These are phyloP conservation scores for Oreochromis mossambicus DNA, from an alignment of 2,797 vertebrate species.

Conservation along the genomic window DNA sequence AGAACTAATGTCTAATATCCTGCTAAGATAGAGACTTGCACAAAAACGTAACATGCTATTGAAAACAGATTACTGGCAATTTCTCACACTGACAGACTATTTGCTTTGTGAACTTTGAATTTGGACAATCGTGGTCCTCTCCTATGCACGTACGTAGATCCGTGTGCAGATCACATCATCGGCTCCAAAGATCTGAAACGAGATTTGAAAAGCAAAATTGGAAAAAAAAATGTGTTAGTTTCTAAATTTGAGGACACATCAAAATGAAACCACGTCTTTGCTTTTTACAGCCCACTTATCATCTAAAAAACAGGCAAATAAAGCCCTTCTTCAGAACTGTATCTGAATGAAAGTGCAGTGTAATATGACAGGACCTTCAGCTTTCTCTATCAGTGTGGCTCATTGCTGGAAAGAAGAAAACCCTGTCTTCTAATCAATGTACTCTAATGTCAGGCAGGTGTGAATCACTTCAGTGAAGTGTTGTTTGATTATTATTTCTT, in stretches of 20 bases:
- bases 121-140: not conserved
- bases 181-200: conserved; percentile 88
- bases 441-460: not conserved
- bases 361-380: not conserved
- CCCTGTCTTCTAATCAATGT: not conserved
- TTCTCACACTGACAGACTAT: not conserved
- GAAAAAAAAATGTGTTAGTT: not conserved
- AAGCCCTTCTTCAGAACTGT: not conserved
- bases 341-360: not conserved
- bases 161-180: conserved; percentile 94
- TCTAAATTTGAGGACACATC: not conserved
- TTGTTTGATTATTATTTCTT: not conserved
- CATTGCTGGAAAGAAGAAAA: not conserved
- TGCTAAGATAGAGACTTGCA: not conserved
- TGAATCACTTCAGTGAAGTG: not conserved
- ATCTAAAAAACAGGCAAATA: not conserved
- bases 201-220: not conserved
- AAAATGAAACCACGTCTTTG: not conserved
- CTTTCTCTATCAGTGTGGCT: not conserved
- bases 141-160: conserved; percentile 87
- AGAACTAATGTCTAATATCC: not conserved
- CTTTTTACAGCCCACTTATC: not conserved
- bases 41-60: not conserved
- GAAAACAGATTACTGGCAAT: not conserved
- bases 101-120: not conserved